Conservation (phyloP, 2,888 invertebrate genomes). For the Amitus sp. region DNA sequence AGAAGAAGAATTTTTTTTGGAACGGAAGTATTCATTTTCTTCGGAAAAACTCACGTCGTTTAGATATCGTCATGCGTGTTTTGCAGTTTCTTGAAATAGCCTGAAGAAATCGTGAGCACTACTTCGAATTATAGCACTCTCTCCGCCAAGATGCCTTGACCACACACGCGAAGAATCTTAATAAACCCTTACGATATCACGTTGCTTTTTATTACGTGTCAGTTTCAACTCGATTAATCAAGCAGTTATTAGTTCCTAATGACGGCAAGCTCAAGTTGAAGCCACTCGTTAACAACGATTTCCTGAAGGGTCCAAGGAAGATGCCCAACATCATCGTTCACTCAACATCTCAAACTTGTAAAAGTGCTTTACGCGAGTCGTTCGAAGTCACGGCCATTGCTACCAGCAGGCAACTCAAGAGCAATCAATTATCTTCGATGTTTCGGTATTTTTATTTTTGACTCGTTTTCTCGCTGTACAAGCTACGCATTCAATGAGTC, state of each 20-base stretch:
- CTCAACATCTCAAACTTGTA: conserved; percentile 41
- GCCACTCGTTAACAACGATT: conserved; percentile 32
- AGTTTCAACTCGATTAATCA: conserved; percentile 17
- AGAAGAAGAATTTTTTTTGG: too few species aligned
- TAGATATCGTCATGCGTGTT: too few species aligned
- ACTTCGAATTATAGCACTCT: too few species aligned
- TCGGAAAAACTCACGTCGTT: too few species aligned
- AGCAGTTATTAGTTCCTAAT: conserved; percentile 21
- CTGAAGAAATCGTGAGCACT: too few species aligned
- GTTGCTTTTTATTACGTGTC: conserved; percentile 6
- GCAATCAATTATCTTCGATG: conserved; percentile 39
- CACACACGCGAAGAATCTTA: conserved; percentile 4
- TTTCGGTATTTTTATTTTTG: conserved; percentile 13
- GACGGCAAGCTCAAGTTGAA: conserved; percentile 12
- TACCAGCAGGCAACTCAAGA: conserved; percentile 43
- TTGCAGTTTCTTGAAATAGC: too few species aligned
- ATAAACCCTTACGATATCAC: conserved; percentile 1
- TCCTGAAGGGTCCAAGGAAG: conserved; percentile 39
- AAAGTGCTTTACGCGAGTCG: conserved; percentile 49
- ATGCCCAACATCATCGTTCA: conserved; percentile 50
- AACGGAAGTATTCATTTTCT: too few species aligned
- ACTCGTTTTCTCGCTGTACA: conserved; percentile 25
- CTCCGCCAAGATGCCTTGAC: background rate
- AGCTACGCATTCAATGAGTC: conserved; percentile 29
- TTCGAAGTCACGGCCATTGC: conserved; percentile 48